phyloP scores from a whole-genome alignment of 2,113 vertebrate genomes.

The Anhinga anhinga region DNA sequence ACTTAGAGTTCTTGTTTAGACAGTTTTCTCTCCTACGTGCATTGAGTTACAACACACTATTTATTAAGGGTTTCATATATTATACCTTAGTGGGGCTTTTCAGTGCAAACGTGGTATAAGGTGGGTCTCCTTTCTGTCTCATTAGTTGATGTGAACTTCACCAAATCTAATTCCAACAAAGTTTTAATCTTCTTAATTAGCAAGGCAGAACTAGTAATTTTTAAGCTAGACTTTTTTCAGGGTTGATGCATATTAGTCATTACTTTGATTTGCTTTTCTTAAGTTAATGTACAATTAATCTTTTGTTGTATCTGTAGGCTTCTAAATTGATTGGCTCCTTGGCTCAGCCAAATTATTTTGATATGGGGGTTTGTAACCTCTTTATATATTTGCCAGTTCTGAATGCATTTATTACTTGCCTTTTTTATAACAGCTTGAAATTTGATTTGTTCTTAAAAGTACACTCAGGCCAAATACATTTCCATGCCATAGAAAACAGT shows the following conservation, averaged over 20 bases:
- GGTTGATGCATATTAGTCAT: not conserved
- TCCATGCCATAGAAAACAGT: not conserved
- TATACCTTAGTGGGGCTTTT: not conserved
- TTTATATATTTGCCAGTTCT: not conserved
- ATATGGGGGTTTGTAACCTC: accelerated
- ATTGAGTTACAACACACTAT: not conserved
- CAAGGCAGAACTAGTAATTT: not conserved
- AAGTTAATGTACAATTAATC: not conserved
- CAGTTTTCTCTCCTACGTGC: not conserved
- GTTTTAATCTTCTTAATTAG: not conserved
- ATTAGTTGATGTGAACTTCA: not conserved
- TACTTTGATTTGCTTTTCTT: not conserved
- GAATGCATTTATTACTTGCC: not conserved
- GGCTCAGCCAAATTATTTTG: not conserved
- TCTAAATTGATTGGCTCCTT: not conserved
- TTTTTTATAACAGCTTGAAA: not conserved
- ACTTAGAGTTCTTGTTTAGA: not conserved
- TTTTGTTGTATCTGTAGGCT: not conserved
- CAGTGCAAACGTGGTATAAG: not conserved
- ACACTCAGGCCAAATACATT: not conserved
- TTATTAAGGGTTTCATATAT: not conserved
- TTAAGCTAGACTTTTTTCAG: not conserved
- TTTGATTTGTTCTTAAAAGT: not conserved
- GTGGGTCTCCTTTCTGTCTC: not conserved
- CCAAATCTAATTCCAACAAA: not conserved